Conservation (phyloP, 1,140 invertebrate species). For the Pectinophora gossypiella region DNA sequence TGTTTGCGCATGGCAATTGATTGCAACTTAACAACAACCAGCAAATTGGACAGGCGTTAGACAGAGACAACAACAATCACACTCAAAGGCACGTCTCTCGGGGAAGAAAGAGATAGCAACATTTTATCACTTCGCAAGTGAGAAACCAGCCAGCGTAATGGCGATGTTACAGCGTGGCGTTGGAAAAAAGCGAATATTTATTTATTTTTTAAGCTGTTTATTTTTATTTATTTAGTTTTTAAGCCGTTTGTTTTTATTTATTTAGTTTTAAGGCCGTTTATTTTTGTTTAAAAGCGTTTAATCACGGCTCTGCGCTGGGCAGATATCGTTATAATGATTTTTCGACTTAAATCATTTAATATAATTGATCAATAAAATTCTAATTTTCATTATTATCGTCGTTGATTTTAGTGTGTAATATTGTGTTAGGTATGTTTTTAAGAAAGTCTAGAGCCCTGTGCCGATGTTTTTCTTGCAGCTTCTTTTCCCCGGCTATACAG, state of each 20-base stretch:
- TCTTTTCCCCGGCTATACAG: no score
- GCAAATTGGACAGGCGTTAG: constrained; percentile 56
- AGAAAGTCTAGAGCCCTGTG: no score
- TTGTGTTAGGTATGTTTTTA: no score
- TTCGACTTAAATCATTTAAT: constrained; percentile 41
- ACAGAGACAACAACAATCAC: constrained; percentile 27
- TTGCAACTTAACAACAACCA: constrained; percentile 70
- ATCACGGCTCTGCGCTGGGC: constrained; percentile 25
- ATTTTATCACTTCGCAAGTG: constrained; percentile 12
- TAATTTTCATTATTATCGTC: constrained; percentile 48
- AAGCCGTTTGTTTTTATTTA: constrained; percentile 54
- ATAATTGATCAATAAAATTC: constrained; percentile 55
- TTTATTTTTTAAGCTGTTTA: constrained; percentile 53
- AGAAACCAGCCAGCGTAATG: constrained; percentile 29
- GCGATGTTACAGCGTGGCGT: constrained; percentile 28
- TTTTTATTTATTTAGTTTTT: constrained; percentile 58
- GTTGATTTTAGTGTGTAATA: no score
- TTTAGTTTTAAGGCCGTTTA: constrained; percentile 53
- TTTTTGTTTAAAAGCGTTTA: constrained; percentile 55
- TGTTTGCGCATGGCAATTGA: constrained; percentile 75
- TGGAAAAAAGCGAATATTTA: no score
- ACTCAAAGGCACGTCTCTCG: neutral
- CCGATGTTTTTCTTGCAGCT: no score
- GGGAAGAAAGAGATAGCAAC: constrained; percentile 23
- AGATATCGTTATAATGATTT: constrained; percentile 28